Base-by-base conservation (phyloP, 2,113 vertebrate species). In the Siniperca chuatsi region DNA sequence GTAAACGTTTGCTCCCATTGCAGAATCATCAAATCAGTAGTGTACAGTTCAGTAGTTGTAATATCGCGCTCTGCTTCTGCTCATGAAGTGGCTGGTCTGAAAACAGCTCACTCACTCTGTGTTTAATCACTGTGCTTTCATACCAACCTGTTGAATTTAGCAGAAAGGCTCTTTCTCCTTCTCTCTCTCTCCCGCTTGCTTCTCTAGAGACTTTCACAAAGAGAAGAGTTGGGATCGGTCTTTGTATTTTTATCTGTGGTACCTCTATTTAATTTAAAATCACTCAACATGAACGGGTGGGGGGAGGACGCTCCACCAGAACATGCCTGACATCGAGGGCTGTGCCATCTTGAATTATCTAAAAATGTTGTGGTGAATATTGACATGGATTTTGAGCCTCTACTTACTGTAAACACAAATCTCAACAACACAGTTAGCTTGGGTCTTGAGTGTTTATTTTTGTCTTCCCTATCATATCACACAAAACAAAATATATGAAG, bases 131-230 rank as follows among this genome's bases (percentile, higher is more conserved):
- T 90, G 91, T 87, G 90, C 90, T 92, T 95, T 96, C 92, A 92
- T 92, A 93, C 88, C 83, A 79, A 82, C 83, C 81, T 92, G 94
- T 93, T 92, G 95, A 96, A 96, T 96, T 95, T 95, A 90, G 89
- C 94, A 95, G 87, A 78, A 90, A 89, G 71, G 79, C 92, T 92
- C 70, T 79, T 83, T 48, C 67, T 90, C 78, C 23, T 54, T 40
- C 61, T 15, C 44, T 13, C 46, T 40, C 55, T 68, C 64, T 72
- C 71, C 78, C 12, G 1, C 74, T 81, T 74, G 8, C 65, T 72
- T 29, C 77, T 68, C 64, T n/a, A 20, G 37, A 83, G 81, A 80
- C 81, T 71, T 58, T 84, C 74, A 75, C 79, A 82, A 55, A 72
- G 55, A 75, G 61, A 37, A 62, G 83, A 85, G 77, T 80, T 66